These are phyloP conservation scores for Hyphantria cunea DNA, from an alignment of 1,140 invertebrate species.

Conservation along the genomic window DNA sequence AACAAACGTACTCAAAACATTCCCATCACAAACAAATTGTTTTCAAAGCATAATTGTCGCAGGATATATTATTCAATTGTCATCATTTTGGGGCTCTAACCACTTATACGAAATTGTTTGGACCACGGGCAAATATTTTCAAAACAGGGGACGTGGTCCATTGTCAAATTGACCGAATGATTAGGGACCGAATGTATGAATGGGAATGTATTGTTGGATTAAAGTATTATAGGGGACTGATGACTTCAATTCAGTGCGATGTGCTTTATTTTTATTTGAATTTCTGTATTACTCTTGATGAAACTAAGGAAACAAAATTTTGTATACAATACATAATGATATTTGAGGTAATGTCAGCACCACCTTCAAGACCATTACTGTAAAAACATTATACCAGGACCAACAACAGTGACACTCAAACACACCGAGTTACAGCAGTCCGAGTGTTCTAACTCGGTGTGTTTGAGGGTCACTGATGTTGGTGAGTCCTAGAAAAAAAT, in stretches of 20 bases:
- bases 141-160: conserved; percentile 40
- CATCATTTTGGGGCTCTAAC: conserved; percentile 39
- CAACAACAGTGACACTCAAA: too few relatives aligned
- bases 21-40: not conserved
- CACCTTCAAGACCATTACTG: too few relatives aligned
- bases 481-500: too few relatives aligned
- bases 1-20: not conserved
- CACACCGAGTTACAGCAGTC: too few relatives aligned
- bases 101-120: conserved; percentile 49
- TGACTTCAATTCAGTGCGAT: not conserved
- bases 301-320: too few relatives aligned
- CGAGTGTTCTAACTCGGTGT: too few relatives aligned
- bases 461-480: too few relatives aligned
- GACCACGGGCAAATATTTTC: conserved; percentile 47
- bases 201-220: conserved; percentile 5
- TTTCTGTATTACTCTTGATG: too few relatives aligned
- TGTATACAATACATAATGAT: too few relatives aligned
- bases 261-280: not conserved
- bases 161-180: conserved; percentile 54
- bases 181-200: conserved; percentile 29
- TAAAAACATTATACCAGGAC: too few relatives aligned
- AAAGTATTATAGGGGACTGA: not conserved
- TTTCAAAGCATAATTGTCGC: conserved; percentile 9
- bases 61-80: conserved; percentile 56
- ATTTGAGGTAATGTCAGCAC: too few relatives aligned